phyloP scores from a whole-genome alignment of 2,888 invertebrate species.

The Azorinus chamasolen region DNA sequence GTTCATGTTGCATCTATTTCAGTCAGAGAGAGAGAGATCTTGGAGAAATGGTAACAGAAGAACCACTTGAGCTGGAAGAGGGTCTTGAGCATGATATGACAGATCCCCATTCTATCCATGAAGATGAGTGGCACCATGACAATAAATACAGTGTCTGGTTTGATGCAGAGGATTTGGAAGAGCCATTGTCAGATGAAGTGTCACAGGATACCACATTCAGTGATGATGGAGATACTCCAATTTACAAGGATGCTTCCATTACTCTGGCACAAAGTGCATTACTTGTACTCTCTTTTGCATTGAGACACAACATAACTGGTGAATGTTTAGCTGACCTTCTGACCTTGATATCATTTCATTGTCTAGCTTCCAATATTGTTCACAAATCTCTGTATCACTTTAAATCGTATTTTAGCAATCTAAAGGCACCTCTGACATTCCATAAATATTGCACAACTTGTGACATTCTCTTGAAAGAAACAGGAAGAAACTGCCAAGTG shows the following conservation, averaged over 20 bases:
- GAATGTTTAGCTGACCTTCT: conserved; percentile 51
- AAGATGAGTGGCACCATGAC: neutral
- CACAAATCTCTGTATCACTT: conserved; percentile 43
- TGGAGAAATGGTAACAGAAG: no score
- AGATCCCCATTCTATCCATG: no score
- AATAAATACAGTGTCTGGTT: conserved; percentile 3
- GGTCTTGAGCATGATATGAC: no score
- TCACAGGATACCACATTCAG: neutral
- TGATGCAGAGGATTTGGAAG: neutral
- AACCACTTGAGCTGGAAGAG: no score
- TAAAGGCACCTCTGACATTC: conserved; percentile 35
- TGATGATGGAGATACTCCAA: conserved; percentile 1
- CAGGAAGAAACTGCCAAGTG: conserved; percentile 7
- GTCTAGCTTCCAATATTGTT: conserved; percentile 17
- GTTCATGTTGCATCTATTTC: no score
- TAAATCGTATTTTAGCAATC: conserved; percentile 30
- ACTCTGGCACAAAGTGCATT: conserved; percentile 41
- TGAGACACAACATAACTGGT: conserved; percentile 45
- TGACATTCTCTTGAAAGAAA: conserved; percentile 23
- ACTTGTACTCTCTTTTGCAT: conserved; percentile 35
- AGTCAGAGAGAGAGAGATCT: no score
- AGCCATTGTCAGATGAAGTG: neutral
- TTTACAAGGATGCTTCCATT: conserved; percentile 37
- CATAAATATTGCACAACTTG: conserved; percentile 40
- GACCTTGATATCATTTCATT: conserved; percentile 35